Conservation (phyloP, 1,140 invertebrate genomes). For the Nixonia krombeini region DNA sequence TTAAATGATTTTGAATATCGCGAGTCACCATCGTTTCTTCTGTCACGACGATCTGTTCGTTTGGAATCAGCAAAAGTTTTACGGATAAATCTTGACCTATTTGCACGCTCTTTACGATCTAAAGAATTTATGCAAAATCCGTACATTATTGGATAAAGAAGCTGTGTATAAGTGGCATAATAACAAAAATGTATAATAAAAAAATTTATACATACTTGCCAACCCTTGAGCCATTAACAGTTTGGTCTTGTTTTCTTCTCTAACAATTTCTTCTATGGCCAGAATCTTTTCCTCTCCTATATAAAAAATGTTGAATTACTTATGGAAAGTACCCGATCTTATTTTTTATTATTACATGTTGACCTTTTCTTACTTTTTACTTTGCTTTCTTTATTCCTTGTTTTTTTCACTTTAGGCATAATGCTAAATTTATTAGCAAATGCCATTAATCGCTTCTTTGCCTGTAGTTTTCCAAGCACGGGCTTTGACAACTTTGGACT, state of each 20-base stretch:
- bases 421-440: conserved; percentile 65
- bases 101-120: conserved; percentile 18
- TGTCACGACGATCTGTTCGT: conserved; percentile 32
- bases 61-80: conserved; percentile 26
- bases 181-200: background rate
- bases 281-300: conserved; percentile 58
- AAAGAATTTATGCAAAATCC: conserved; percentile 5
- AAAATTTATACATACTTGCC: conserved; percentile 44
- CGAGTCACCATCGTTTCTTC: conserved; percentile 13
- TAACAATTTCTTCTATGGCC: conserved; percentile 69
- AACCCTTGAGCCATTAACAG: conserved; percentile 58
- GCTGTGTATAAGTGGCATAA: background rate
- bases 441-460: conserved; percentile 69
- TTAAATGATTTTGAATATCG: conserved; percentile 27
- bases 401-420: conserved; percentile 50
- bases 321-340: too few species aligned
- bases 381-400: conserved; percentile 43
- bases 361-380: conserved; percentile 46
- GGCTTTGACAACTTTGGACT: conserved; percentile 63
- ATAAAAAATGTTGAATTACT: too few species aligned
- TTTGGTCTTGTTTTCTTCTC: conserved; percentile 65
- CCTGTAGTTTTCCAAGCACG: conserved; percentile 67
- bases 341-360: background rate
- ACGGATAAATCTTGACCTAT: conserved; percentile 1
- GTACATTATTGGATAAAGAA: too few species aligned